Evolutionary conservation across 1,140 invertebrate genomes (phyloP).

Genomic region (Pseudobourletiella spinata): DNA sequence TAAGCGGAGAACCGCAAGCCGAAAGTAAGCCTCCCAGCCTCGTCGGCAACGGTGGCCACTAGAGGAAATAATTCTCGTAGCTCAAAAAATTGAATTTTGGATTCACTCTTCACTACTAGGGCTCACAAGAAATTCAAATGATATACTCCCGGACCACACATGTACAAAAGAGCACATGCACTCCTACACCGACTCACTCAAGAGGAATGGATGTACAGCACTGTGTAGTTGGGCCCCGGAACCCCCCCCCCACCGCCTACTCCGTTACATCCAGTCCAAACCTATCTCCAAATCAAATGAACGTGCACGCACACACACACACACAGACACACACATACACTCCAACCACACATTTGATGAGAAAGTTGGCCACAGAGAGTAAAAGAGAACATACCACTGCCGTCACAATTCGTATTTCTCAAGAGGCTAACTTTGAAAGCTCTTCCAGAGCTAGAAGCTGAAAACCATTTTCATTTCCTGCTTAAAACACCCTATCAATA

Average conservation of each 20-base stretch:
- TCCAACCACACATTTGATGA: not conserved
- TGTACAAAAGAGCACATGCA: no score
- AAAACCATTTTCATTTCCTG: slow-evolving; percentile 32
- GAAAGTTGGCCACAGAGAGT: not conserved
- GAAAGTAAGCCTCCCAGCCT: slow-evolving; percentile 13
- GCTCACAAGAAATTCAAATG: no score
- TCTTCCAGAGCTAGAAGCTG: slow-evolving; percentile 14
- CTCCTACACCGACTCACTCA: no score
- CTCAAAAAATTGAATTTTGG: slow-evolving; percentile 33
- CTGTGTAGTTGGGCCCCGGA: no score
- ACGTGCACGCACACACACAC: no score
- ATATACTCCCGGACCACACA: no score
- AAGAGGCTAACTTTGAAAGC: slow-evolving; percentile 28
- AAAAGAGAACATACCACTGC: not conserved
- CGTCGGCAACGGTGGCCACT: slow-evolving; percentile 7
- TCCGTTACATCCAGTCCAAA: no score
- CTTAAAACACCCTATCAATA: slow-evolving; percentile 34
- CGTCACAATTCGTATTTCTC: slow-evolving; percentile 34
- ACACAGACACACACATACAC: not conserved
- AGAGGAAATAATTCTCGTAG: slow-evolving; percentile 28
- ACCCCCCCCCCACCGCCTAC: no score
- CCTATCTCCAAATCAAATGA: no score
- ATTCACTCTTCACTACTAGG: not conserved
- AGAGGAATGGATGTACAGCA: no score
- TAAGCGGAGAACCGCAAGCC: slow-evolving; percentile 11